phyloP scores from a whole-genome alignment of 2,113 vertebrate genomes.

The Eretmochelys imbricata region DNA sequence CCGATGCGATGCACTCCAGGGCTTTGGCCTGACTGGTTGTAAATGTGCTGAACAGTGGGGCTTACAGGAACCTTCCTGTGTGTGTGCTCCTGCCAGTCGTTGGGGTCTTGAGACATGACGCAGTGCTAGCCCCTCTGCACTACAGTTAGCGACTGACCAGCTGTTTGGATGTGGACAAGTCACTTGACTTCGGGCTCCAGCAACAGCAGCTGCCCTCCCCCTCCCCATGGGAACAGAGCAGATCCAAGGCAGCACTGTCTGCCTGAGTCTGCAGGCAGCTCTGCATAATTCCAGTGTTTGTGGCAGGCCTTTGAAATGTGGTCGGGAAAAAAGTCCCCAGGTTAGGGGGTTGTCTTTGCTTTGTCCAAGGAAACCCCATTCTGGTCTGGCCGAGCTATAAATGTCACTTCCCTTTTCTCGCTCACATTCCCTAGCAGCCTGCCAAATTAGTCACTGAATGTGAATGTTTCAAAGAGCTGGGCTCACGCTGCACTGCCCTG shows the following conservation, averaged over 20 bases:
- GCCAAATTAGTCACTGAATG: not conserved
- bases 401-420: not conserved
- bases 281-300: not conserved
- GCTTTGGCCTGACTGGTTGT: not conserved
- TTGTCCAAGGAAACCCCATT: no score
- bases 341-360: no score
- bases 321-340: no score
- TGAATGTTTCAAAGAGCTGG: not conserved
- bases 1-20: not conserved
- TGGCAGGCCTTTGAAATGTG: not conserved
- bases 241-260: not conserved
- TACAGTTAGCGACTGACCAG: not conserved
- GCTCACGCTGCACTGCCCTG: not conserved
- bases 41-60: not conserved
- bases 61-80: not conserved
- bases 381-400: no score
- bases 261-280: not conserved
- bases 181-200: not conserved
- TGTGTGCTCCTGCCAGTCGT: not conserved
- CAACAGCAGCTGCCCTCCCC: not conserved
- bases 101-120: no score
- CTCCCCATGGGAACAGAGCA: not conserved
- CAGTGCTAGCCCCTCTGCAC: not conserved
- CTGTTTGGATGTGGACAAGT: not conserved
- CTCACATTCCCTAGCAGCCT: not conserved